A percentile compares a stretch with the other conserved stretches of the same genome.
phyloP scores from a whole-genome alignment of 2,113 vertebrate species.

The Notiomystis cincta region DNA sequence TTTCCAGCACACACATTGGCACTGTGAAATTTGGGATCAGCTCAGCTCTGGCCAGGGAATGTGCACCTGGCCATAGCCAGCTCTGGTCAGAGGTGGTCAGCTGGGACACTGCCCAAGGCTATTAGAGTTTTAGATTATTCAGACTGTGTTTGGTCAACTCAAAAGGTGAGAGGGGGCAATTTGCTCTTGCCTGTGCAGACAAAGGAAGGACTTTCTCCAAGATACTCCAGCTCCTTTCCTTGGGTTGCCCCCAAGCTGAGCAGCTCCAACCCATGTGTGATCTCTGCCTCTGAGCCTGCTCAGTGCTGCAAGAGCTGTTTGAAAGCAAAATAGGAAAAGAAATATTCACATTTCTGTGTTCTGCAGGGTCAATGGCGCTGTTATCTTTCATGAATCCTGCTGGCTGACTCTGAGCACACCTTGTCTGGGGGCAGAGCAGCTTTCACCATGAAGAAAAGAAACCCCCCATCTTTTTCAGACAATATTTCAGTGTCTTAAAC shows the following conservation, averaged over 20 bases:
- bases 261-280: neutral
- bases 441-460: neutral
- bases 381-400: neutral
- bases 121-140: neutral
- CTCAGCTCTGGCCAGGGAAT: neutral
- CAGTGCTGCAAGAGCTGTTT: neutral
- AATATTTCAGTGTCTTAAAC: constrained; percentile 24
- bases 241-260: neutral
- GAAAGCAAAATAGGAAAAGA: neutral
- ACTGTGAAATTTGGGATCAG: neutral
- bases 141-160: neutral
- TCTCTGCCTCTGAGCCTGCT: neutral
- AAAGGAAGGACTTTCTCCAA: neutral
- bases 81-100: neutral
- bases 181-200: neutral
- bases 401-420: neutral
- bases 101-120: neutral
- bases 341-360: neutral
- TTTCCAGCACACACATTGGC: neutral
- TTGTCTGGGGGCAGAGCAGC: neutral
- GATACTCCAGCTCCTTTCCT: neutral
- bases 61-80: neutral
- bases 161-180: neutral
- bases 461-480: neutral
- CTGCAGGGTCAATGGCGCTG: neutral